Evolutionary conservation across 2,113 vertebrate species (phyloP).

Genomic region (Coturnix japonica): DNA sequence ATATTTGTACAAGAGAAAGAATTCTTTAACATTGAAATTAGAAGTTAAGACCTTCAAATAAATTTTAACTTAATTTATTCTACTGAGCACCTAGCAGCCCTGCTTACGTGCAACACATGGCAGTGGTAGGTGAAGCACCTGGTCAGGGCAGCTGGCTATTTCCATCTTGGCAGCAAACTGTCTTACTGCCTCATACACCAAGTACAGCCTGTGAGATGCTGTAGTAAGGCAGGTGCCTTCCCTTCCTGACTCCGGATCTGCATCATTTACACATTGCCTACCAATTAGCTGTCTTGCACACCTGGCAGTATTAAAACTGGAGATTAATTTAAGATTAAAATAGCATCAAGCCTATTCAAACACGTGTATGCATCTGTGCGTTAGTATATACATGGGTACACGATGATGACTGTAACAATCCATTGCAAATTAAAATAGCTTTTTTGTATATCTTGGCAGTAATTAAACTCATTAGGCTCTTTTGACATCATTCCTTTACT

Average conservation of each 20-base stretch:
- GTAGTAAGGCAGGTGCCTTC: conserved; percentile 19
- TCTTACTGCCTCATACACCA: not conserved
- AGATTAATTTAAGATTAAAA: conserved; percentile 50
- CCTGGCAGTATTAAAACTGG: conserved; percentile 40
- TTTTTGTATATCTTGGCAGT: conserved; percentile 17
- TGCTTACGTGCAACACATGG: not conserved
- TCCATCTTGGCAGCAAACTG: not conserved
- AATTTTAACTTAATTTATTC: not conserved
- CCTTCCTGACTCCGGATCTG: conserved; percentile 41
- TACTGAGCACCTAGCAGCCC: not conserved
- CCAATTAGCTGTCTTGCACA: conserved; percentile 9
- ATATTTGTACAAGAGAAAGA: not conserved
- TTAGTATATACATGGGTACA: not conserved
- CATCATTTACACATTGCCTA: not conserved
- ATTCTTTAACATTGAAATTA: not conserved
- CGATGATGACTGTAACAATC: not conserved
- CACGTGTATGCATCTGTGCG: not conserved
- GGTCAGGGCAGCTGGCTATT: not conserved
- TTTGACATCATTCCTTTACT: not conserved
- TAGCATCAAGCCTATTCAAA: conserved; percentile 38
- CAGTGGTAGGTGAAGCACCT: not conserved
- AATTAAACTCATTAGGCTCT: not conserved
- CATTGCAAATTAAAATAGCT: conserved; percentile 21
- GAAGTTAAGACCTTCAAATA: not conserved
- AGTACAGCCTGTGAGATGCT: not conserved